Percentiles rank a stretch among this genome's conserved stretches.
Evolutionary conservation across 2,888 invertebrate genomes (phyloP).

Genomic region (Oscheius sp.): DNA sequence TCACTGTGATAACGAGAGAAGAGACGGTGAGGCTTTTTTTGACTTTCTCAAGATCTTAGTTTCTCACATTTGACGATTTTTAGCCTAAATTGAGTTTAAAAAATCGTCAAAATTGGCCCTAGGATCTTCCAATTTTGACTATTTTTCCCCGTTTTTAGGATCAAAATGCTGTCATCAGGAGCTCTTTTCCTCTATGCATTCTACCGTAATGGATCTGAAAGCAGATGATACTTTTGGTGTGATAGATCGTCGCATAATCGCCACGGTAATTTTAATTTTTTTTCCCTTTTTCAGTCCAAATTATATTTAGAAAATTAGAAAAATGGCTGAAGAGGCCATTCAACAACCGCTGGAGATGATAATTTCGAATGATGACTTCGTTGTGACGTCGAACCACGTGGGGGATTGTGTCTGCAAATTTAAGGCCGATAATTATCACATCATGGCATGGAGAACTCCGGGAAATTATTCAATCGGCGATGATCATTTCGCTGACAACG

Average conservation of each 20-base stretch:
- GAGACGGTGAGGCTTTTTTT: too few species aligned
- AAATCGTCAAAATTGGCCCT: too few species aligned
- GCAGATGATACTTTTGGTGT: neutral
- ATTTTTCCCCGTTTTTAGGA: too few species aligned
- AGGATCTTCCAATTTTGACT: too few species aligned
- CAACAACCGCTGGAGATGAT: neutral
- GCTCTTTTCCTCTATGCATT: constrained; percentile 7
- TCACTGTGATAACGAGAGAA: neutral
- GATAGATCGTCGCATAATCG: constrained; percentile 5
- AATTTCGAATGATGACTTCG: too few species aligned
- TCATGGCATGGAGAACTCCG: constrained; percentile 17
- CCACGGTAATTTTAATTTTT: too few species aligned
- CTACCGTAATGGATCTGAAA: neutral
- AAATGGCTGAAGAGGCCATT: neutral
- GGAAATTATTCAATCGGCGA: constrained; percentile 9
- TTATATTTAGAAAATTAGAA: neutral
- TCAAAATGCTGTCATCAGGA: constrained; percentile 11
- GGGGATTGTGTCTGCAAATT: constrained; percentile 8
- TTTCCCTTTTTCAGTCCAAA: too few species aligned
- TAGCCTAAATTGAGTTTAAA: too few species aligned
- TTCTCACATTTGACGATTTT: too few species aligned
- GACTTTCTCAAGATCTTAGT: too few species aligned
- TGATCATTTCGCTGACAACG: constrained; percentile 12
- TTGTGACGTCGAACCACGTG: neutral
- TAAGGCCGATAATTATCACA: constrained; percentile 13